Base-by-base conservation (phyloP, 2,888 invertebrate genomes). In the Sphecodes monilicornis region DNA sequence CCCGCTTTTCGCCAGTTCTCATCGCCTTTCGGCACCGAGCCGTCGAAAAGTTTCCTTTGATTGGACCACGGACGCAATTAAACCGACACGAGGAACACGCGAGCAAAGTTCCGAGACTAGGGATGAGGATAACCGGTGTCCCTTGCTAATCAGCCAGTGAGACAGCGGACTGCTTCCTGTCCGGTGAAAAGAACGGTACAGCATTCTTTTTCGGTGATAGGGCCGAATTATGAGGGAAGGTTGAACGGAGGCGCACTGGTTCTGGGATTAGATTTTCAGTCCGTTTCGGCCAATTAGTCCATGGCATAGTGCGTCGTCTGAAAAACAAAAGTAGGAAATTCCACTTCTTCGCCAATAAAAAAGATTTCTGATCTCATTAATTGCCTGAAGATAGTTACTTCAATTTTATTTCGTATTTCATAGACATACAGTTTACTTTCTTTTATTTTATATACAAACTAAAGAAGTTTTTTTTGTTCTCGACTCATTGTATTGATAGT, bases 51-150 rank as follows among this genome's bases (percentile, higher is more conserved):
- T 90, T 88, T 86, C 43, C 84, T 83, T 80, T 84, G 90, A 90
- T 90, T 90, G 89, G 87, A 80, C 86, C 86, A 81, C 86, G 85
- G 89, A 88, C 88, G 90, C 86, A 88, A 90, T 90, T 90, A 90
- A 90, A 84, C 82, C 84, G 84, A 82, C 80, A 77, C 85, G 78
- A 57, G 66, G 79, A 81, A 60, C 89, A 88, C 85, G 89, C 88
- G 84, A 90, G 70, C 39, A 54, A 80, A 78, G 73, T 74, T 68
- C 43, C 18, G 66, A 22, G 74, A 77, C 78, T 39, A 69, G 60
- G 54, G 57, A 74, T 29, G 29, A 54, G 76, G 74, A 36, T 29
- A 36, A 41, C 3, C 41, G 46, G 57, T 46, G 60, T 76, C 57
- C 43, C 43, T 81, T 54, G 86, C 77, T 87, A 87, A 87, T 81